Evolutionary conservation across 2,888 invertebrate species (phyloP).

Genomic region (Drosophila pseudotakahashii): DNA sequence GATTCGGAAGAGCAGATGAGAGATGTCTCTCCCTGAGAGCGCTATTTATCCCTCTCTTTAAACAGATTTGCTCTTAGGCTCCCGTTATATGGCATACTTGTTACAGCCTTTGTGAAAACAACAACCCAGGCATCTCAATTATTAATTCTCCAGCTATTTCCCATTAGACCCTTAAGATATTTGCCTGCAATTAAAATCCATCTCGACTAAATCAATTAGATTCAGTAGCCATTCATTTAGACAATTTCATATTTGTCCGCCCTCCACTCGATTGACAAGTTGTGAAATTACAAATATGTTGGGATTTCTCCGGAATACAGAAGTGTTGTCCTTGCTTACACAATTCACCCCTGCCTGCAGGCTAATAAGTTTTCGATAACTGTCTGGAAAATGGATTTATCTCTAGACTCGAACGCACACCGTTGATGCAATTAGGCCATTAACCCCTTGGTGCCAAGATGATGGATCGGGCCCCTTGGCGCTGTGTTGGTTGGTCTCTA

Average conservation of each 20-base stretch:
- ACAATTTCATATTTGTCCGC: constrained; percentile 11
- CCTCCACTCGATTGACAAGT: constrained; percentile 16
- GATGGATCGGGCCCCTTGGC: constrained; percentile 14
- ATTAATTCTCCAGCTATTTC: constrained; percentile 16
- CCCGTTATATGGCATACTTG: neutral
- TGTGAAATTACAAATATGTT: neutral
- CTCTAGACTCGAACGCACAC: constrained; percentile 31
- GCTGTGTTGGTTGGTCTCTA: neutral
- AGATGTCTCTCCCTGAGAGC: neutral
- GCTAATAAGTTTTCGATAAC: constrained; percentile 42
- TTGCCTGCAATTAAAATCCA: constrained; percentile 24
- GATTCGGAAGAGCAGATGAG: too few relatives aligned
- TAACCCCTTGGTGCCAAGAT: constrained; percentile 26
- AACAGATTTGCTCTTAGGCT: constrained; percentile 9
- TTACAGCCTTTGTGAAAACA: constrained; percentile 2
- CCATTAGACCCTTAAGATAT: constrained; percentile 2
- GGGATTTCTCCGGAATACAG: neutral
- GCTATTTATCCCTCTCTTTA: neutral
- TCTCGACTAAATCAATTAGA: constrained; percentile 20
- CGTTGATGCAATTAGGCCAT: constrained; percentile 30
- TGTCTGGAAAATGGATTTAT: constrained; percentile 36
- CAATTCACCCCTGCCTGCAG: constrained; percentile 8
- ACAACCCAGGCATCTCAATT: constrained; percentile 6
- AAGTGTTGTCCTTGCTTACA: constrained; percentile 6
- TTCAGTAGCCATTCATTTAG: constrained; percentile 26